Percentiles rank a stretch among this genome's conserved stretches.
phyloP scores from a whole-genome alignment of 2,797 vertebrate species.

The Epinephelus coioides region DNA sequence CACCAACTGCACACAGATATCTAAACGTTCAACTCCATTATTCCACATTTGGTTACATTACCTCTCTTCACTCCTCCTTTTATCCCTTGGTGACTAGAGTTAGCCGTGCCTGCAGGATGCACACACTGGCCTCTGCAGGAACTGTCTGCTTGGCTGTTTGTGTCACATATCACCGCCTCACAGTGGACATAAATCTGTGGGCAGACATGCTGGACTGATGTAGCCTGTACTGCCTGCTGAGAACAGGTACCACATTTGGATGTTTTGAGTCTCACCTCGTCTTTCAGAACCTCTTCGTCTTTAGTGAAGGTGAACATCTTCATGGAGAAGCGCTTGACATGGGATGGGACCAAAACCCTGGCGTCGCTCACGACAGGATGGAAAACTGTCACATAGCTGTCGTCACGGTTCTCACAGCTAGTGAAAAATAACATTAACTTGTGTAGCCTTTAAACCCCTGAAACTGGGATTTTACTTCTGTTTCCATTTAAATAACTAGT shows the following conservation, averaged over 20 bases:
- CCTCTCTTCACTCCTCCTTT: constrained; percentile 51
- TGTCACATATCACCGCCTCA: constrained; percentile 86
- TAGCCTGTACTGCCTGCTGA: neutral
- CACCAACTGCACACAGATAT: neutral
- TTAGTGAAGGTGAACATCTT: constrained; percentile 89
- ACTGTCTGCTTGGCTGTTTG: constrained; percentile 49
- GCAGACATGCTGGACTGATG: neutral
- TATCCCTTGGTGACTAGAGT: neutral
- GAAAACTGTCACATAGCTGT: constrained; percentile 72
- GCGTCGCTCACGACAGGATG: constrained; percentile 57
- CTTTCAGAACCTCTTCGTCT: constrained; percentile 66
- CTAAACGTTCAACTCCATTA: neutral
- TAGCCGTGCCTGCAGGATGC: neutral
- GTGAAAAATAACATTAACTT: neutral
- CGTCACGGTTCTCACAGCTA: constrained; percentile 82
- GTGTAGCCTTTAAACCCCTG: neutral
- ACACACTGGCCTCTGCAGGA: constrained; percentile 84
- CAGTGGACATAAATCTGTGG: constrained; percentile 90
- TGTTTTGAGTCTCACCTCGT: constrained; percentile 76
- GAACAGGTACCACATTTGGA: fast-evolving
- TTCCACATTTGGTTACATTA: neutral
- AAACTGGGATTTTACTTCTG: neutral
- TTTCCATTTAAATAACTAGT: no score
- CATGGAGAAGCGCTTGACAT: constrained; percentile 90
- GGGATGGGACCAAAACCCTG: constrained; percentile 78